A percentile compares a stretch with the other conserved stretches of the same genome.
Evolutionary conservation across 2,113 vertebrate species (phyloP).

Genomic region (Hippocampus mohnikei): DNA sequence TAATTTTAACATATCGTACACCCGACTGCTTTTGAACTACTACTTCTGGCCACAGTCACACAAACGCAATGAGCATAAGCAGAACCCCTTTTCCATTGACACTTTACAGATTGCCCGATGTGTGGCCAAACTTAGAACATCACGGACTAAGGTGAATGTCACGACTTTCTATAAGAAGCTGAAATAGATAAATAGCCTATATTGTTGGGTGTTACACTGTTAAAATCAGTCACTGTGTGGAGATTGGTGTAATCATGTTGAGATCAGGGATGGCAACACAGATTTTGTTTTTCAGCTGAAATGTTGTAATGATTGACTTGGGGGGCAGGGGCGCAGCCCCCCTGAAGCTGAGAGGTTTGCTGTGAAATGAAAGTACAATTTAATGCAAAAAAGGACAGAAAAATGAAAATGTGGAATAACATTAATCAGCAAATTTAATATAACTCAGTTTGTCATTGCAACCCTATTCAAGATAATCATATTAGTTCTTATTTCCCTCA

Average conservation of each 20-base stretch:
- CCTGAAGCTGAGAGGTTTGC: too few relatives aligned
- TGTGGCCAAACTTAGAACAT: constrained; percentile 43
- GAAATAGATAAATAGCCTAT: constrained; percentile 35
- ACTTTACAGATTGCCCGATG: constrained; percentile 33
- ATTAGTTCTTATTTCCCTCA: too few relatives aligned
- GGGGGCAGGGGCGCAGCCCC: too few relatives aligned
- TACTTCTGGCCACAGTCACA: not conserved
- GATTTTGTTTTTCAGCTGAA: too few relatives aligned
- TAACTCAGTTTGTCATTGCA: too few relatives aligned
- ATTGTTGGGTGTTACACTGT: constrained; percentile 14
- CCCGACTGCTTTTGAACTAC: constrained; percentile 1
- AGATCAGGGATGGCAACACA: too few relatives aligned
- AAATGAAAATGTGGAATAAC: too few relatives aligned
- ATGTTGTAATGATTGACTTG: too few relatives aligned
- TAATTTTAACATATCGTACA: constrained; percentile 27
- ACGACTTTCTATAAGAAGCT: constrained; percentile 41
- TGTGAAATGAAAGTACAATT: too few relatives aligned
- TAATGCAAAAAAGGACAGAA: too few relatives aligned
- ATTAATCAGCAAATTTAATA: too few relatives aligned
- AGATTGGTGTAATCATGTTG: constrained; percentile 34
- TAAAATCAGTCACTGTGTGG: constrained; percentile 51
- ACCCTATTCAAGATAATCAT: too few relatives aligned
- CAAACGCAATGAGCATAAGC: not conserved
- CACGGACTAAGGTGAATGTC: constrained; percentile 41
- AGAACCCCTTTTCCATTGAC: constrained; percentile 31